These are phyloP conservation scores for Bombus terrestris DNA, from an alignment of 1,140 invertebrate genomes.

Conservation along the genomic window DNA sequence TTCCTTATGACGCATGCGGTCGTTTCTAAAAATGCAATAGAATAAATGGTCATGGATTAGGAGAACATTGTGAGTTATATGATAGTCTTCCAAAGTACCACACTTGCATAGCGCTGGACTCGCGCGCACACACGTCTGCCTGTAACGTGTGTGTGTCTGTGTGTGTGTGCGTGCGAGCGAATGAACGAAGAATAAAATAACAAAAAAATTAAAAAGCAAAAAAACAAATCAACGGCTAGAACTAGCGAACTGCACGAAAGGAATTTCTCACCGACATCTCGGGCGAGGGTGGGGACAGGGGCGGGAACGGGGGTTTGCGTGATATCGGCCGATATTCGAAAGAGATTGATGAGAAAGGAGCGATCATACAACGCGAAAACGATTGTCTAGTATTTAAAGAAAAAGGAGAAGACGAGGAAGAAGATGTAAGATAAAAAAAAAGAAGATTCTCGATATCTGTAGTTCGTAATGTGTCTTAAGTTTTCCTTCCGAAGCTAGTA, in stretches of 20 bases:
- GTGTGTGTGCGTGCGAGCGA: not conserved
- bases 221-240: not conserved
- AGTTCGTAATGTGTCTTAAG: conserved; percentile 29
- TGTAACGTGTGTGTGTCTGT: not conserved
- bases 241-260: conserved; percentile 18
- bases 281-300: too few relatives aligned
- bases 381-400: conserved; percentile 2
- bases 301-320: too few relatives aligned
- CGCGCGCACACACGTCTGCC: not conserved
- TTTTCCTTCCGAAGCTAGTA: conserved; percentile 10
- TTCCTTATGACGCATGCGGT: not conserved
- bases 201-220: not conserved
- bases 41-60: conserved; percentile 11
- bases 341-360: not conserved
- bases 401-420: not conserved
- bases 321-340: not conserved
- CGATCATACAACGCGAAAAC: conserved; percentile 13
- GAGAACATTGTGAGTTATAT: conserved; percentile 10
- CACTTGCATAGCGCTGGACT: conserved; percentile 19
- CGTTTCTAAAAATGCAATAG: not conserved
- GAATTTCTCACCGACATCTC: conserved; percentile 12
- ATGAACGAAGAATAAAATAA: not conserved
- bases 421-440: not conserved
- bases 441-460: conserved; percentile 9
- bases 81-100: conserved; percentile 30